A percentile compares a stretch with the other conserved stretches of the same genome.
Conservation (phyloP, 1,140 invertebrate genomes). For the Eufriesea mexicana region DNA sequence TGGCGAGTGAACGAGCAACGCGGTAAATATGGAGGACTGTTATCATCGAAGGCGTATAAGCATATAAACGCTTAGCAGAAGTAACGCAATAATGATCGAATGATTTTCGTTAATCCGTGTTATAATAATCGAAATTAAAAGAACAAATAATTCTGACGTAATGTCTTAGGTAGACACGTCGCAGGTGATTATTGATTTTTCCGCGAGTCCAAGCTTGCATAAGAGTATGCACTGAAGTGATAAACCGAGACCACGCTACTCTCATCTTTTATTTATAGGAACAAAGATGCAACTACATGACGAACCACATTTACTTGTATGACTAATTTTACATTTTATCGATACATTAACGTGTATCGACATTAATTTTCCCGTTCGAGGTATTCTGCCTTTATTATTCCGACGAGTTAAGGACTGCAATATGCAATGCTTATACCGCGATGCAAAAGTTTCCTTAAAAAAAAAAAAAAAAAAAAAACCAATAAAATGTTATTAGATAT, state of each 20-base stretch:
- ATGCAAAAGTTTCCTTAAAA: background rate
- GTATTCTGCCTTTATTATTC: background rate
- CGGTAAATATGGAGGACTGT: background rate
- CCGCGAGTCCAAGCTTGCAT: constrained; percentile 55
- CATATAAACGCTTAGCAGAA: too few relatives aligned
- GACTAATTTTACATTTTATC: constrained; percentile 10
- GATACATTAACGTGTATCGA: background rate
- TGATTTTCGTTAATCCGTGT: background rate
- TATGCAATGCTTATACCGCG: background rate
- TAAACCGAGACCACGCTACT: background rate
- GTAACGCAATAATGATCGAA: background rate
- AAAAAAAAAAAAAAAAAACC: too few relatives aligned
- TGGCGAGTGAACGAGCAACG: background rate
- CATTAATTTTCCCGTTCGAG: background rate
- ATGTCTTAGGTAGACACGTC: constrained; percentile 31
- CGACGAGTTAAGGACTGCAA: background rate
- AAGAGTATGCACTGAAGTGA: constrained; percentile 51
- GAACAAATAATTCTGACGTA: constrained; percentile 1
- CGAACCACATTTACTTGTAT: background rate
- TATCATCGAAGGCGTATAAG: background rate
- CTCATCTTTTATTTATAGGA: constrained; percentile 43
- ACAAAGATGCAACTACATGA: constrained; percentile 9
- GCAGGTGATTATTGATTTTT: constrained; percentile 69
- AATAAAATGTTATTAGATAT: background rate
- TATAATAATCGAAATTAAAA: background rate